Evolutionary conservation across 2,113 vertebrate species (phyloP).

Genomic region (Heptranchias perlo): DNA sequence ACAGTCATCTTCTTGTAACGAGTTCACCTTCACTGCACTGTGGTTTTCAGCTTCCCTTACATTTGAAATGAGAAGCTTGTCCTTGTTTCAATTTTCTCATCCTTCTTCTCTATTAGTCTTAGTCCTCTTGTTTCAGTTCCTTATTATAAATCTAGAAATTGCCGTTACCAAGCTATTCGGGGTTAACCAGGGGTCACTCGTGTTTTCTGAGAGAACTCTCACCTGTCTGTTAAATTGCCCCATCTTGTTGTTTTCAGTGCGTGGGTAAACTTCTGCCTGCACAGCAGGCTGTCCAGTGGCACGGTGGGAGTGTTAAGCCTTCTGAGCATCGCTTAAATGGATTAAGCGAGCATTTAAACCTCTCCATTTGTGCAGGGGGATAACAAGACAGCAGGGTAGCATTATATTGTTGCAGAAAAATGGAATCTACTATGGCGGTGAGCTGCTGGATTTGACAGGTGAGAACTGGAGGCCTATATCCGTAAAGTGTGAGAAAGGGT

Average conservation of each 20-base stretch:
- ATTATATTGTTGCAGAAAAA: neutral
- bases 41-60: neutral
- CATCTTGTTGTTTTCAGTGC: neutral
- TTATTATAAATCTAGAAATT: constrained; percentile 3
- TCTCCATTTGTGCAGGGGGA: neutral
- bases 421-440: neutral
- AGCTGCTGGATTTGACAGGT: neutral
- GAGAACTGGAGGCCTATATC: neutral
- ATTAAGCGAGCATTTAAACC: neutral
- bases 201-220: neutral
- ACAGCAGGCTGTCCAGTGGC: neutral
- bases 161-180: neutral
- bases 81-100: neutral
- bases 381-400: neutral
- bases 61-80: constrained; percentile 2
- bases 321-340: neutral
- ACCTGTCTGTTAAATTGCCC: neutral
- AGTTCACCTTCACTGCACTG: neutral
- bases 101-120: neutral
- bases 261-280: neutral
- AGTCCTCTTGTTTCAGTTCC: neutral
- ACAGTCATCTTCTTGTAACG: neutral
- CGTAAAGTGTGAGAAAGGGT: neutral
- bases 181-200: neutral
- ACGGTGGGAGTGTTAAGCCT: neutral